Base-by-base conservation (phyloP, 2,113 vertebrate genomes). In the Loxodonta africana region DNA sequence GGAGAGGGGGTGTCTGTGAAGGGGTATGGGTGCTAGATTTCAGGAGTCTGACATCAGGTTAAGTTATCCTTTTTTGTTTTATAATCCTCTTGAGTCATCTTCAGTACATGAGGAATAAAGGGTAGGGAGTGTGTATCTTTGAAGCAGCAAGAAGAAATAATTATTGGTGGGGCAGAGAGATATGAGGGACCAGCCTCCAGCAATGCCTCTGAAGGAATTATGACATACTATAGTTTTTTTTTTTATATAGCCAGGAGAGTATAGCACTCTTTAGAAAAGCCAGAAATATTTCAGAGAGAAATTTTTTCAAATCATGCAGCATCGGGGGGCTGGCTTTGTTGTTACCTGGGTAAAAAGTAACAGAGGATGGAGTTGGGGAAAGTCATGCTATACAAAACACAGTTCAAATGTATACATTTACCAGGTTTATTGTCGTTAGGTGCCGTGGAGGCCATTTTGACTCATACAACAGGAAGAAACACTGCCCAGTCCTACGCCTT, bases 131-230 rank as follows among this genome's bases (percentile, higher is more conserved):
- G 11, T 25, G 21, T 83, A n/a, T 33, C 65, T 95, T 46, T 92
- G 81, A 86, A 94, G 25, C 69, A 88, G 65, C 5, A 83, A 83
- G 46, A 14, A 69, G 23, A 89, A 95, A 62, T 67, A 33, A 78
- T 73, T 91, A 53, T 74, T 57, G 71, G 33, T 46, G 14, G 53
- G 25, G 14, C 9, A 95, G 8, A 53, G 80, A 30, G 6, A 44
- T 46, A 11, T 33, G 5, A 2, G n/a, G 10, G 8, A 41, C 23
- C 48, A 51, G 57, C 5, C 74, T 53, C 20, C 30, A 18, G 53
- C 41, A 20, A 7, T 46, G 33, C 6, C 63, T 67, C n/a, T 60
- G 21, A 77, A n/a, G 51, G 8, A 83, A n/a, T 14, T 30, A 12
- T 6, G 26, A n/a, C 26, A 60, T 21, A 26, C 46, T 69, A 21